Percentiles rank a stretch among this genome's conserved stretches.
These are phyloP conservation scores for Cheilosia vernalis DNA, from an alignment of 2,888 invertebrate species.

Conservation along the genomic window DNA sequence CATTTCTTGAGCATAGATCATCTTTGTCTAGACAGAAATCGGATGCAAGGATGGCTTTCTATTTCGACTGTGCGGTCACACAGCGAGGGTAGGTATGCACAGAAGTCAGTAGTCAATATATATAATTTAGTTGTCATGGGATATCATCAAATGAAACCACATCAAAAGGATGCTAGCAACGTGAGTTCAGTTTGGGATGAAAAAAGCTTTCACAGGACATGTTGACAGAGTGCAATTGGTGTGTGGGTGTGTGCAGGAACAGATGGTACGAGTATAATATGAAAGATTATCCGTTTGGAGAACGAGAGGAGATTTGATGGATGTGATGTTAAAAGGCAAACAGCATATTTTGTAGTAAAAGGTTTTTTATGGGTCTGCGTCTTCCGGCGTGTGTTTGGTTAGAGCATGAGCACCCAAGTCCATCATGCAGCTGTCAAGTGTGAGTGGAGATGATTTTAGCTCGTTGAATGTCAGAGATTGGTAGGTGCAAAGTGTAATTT, in stretches of 20 bases:
- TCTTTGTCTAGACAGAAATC: conserved; percentile 59
- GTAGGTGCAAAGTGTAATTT: too few species aligned
- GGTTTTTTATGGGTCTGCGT: conserved; percentile 32
- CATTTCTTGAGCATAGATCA: conserved; percentile 61
- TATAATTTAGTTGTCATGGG: conserved; percentile 72
- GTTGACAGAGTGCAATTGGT: conserved; percentile 50
- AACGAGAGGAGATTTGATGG: conserved; percentile 40
- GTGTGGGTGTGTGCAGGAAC: conserved; percentile 1
- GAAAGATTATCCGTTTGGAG: conserved; percentile 13
- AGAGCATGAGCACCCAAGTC: background rate
- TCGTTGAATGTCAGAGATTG: background rate
- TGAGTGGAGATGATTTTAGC: background rate
- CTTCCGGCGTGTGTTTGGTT: background rate
- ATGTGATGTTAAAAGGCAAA: conserved; percentile 43
- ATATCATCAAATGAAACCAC: conserved; percentile 68
- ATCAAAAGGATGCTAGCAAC: conserved; percentile 53
- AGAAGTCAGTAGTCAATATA: conserved; percentile 67
- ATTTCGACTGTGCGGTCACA: background rate
- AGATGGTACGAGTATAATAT: conserved; percentile 13
- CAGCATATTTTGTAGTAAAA: conserved; percentile 35
- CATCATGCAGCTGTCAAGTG: background rate
- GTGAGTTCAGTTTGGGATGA: background rate
- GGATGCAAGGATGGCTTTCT: conserved; percentile 7
- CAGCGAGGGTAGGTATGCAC: background rate
- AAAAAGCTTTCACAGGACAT: conserved; percentile 63